A percentile compares a stretch with the other conserved stretches of the same genome.
Conservation (phyloP, 2,888 invertebrate species). For the Resseliella maxima region DNA sequence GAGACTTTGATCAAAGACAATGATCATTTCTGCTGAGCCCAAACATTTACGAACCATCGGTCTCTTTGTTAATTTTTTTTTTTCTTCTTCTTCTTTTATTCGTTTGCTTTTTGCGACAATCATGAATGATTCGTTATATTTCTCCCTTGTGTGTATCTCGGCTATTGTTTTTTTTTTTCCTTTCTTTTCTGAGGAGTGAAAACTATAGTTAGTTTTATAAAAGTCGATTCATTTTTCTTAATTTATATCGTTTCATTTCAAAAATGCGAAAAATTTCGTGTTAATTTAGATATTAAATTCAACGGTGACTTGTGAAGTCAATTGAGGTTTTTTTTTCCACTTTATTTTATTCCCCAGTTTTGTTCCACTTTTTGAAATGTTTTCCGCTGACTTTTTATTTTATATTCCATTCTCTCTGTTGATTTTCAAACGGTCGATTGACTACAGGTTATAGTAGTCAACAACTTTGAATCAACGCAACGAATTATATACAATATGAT, state of each 20-base stretch:
- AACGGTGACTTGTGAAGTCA: background rate
- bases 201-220: background rate
- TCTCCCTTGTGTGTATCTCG: background rate
- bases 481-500: background rate
- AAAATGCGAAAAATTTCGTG: background rate
- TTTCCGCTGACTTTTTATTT: too few species aligned
- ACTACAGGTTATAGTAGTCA: too few species aligned
- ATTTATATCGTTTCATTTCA: background rate
- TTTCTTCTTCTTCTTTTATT: background rate
- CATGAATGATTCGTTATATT: constrained; percentile 30
- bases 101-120: background rate
- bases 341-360: background rate
- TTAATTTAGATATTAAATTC: constrained; percentile 44
- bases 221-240: constrained; percentile 23
- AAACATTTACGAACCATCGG: background rate
- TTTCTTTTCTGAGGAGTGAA: too few species aligned
- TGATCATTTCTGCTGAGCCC: background rate
- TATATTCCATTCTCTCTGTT: background rate
- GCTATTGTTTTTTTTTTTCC: background rate
- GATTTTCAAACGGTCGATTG: background rate
- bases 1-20: background rate
- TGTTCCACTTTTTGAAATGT: background rate
- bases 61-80: background rate
- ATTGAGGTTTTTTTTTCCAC: background rate
- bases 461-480: too few species aligned